Evolutionary conservation across 2,797 vertebrate species (phyloP).

Genomic region (Poeciliopsis paucimaculata): DNA sequence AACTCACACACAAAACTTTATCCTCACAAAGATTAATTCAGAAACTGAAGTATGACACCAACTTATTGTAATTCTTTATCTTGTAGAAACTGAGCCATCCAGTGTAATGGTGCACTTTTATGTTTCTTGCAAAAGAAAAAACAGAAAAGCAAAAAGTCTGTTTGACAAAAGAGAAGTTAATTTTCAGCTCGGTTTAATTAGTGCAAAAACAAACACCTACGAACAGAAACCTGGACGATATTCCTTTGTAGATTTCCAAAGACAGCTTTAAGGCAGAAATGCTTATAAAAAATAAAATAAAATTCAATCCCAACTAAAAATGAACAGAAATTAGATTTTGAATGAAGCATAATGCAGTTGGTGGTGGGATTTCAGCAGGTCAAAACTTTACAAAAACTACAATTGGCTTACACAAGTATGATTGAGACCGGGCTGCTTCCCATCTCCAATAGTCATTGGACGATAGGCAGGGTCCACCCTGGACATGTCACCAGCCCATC

Average conservation of each 20-base stretch:
- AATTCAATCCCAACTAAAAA: background rate
- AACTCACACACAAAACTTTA: background rate
- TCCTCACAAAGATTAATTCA: background rate
- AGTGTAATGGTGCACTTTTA: background rate
- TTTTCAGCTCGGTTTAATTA: background rate
- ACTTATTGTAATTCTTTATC: background rate
- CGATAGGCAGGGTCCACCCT: background rate
- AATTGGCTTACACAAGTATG: background rate
- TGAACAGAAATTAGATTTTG: background rate
- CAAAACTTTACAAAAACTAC: background rate
- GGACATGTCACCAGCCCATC: background rate
- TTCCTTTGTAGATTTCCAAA: background rate
- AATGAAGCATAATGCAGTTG: background rate
- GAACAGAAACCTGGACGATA: background rate
- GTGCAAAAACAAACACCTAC: background rate
- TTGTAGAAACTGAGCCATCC: background rate
- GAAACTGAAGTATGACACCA: background rate
- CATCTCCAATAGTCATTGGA: background rate
- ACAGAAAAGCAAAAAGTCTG: background rate
- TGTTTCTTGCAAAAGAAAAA: background rate
- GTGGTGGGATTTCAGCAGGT: background rate
- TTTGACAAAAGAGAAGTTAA: background rate
- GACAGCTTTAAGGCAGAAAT: background rate
- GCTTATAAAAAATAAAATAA: background rate
- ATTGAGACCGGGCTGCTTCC: background rate